Evolutionary conservation across 2,113 vertebrate species (phyloP), one percentile per base, ranked within the genome.

Genomic region (Onychostoma macrolepis): DNA sequence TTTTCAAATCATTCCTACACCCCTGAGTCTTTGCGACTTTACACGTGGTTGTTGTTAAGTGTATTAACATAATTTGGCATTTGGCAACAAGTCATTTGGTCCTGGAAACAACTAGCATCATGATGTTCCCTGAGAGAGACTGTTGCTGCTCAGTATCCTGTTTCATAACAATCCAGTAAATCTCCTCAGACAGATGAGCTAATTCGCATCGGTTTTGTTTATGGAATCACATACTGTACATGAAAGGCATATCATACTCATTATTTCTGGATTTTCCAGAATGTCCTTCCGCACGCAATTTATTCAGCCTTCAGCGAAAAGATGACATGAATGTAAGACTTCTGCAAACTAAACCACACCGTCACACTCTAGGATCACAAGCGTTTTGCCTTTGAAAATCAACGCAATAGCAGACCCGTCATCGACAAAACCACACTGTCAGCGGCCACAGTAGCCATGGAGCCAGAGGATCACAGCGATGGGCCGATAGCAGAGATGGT

Each of bases 221-320:
- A 82, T 45, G 38, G 36, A 67, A 43, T 28, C n/a, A 45, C 24
- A 80, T 61, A 63, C 58, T 53, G n/a, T 30, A 78, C 76, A 82
- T 61, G 53, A 80, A 80, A 61, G 30, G 53, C 53, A 61, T 61
- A 13, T 56, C 50, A 45, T 76, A 28, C 43, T 33, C 26, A 21
- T 78, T 78, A 78, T 78, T 78, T 78, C 28, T 30, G 43, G 28
- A 78, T 53, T 78, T 78, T 53, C 76, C 76, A 78, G 76, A 78
- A 78, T 30, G 53, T 76, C 41, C n/a, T 76, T 76, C 72, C 72
- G 72, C 72, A 76, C 41, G 41, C 72, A 76, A 76, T 76, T 76
- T 76, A 45, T 48, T 45, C 41, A 76, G 41, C 38, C 72, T 63
- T 63, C 12, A 26, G 79, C 17, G 11, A 41, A 67, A 28, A 67